These are phyloP conservation scores for Sarcophaga rosellei DNA, from an alignment of 2,888 invertebrate genomes.

Conservation along the genomic window DNA sequence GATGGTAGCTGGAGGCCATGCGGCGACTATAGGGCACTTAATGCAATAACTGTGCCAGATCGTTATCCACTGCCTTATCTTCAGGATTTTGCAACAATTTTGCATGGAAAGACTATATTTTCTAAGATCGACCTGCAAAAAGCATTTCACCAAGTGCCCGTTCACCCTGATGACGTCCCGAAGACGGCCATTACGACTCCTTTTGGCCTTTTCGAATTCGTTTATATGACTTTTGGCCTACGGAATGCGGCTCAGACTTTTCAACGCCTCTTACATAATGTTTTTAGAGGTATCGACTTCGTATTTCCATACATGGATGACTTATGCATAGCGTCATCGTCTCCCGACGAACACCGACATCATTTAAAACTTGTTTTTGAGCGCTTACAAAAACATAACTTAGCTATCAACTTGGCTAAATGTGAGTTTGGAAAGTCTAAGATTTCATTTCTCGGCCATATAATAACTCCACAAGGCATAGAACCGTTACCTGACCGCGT, in stretches of 20 bases:
- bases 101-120: conserved; percentile 10
- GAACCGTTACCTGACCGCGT: conserved; percentile 11
- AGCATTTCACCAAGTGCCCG: no score
- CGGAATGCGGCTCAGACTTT: conserved; percentile 44
- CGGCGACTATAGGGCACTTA: conserved; percentile 63
- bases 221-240: no score
- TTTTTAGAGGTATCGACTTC: conserved; percentile 30
- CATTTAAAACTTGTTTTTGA: conserved; percentile 49
- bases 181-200: conserved; percentile 34
- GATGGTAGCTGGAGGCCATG: conserved; percentile 59
- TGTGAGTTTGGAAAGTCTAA: conserved; percentile 39
- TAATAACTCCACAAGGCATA: conserved; percentile 22
- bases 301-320: conserved; percentile 52
- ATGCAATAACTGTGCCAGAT: conserved; percentile 43
- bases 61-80: conserved; percentile 38
- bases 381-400: conserved; percentile 27
- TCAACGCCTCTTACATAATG: conserved; percentile 31
- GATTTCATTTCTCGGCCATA: conserved; percentile 33
- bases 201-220: conserved; percentile 30
- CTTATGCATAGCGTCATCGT: conserved; percentile 48
- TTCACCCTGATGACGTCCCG: conserved; percentile 35
- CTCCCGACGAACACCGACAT: conserved; percentile 37
- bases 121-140: conserved; percentile 49
- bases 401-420: conserved; percentile 53
- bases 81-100: conserved; percentile 33